These are phyloP conservation scores for Mystacornis crossleyi DNA, from an alignment of 2,113 vertebrate genomes.

Conservation along the genomic window DNA sequence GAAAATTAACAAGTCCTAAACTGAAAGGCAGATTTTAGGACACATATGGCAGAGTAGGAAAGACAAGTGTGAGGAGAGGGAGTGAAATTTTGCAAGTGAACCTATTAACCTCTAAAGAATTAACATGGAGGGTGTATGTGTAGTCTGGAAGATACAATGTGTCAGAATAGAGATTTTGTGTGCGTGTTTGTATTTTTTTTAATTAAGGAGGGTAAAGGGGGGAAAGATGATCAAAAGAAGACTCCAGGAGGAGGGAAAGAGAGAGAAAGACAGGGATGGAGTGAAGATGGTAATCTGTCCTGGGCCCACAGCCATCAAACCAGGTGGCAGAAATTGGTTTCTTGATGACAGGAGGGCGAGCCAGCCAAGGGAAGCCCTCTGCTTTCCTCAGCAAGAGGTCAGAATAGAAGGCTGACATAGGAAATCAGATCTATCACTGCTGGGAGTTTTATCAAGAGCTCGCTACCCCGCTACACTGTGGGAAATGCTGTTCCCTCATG, in stretches of 20 bases:
- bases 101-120: slow-evolving; percentile 42
- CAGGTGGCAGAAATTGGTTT: slow-evolving; percentile 29
- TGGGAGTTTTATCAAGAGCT: slow-evolving; percentile 8
- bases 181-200: neutral
- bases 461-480: neutral
- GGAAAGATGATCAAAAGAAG: neutral
- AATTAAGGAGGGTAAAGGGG: neutral
- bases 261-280: neutral
- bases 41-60: slow-evolving; percentile 51
- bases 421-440: neutral
- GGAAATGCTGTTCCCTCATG: neutral
- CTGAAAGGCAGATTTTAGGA: slow-evolving; percentile 62
- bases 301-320: slow-evolving; percentile 42
- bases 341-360: slow-evolving; percentile 22
- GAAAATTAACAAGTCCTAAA: slow-evolving; percentile 52
- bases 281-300: slow-evolving; percentile 11
- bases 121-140: slow-evolving; percentile 29
- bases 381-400: slow-evolving; percentile 17
- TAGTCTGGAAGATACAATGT: slow-evolving; percentile 32
- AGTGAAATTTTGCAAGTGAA: slow-evolving; percentile 58
- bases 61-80: slow-evolving; percentile 56
- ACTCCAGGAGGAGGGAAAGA: neutral
- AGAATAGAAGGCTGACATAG: slow-evolving; percentile 5
- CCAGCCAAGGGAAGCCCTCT: slow-evolving; percentile 30
- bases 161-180: neutral